Conservation (phyloP, 2,797 vertebrate genomes). For the Myotis vivesi region DNA sequence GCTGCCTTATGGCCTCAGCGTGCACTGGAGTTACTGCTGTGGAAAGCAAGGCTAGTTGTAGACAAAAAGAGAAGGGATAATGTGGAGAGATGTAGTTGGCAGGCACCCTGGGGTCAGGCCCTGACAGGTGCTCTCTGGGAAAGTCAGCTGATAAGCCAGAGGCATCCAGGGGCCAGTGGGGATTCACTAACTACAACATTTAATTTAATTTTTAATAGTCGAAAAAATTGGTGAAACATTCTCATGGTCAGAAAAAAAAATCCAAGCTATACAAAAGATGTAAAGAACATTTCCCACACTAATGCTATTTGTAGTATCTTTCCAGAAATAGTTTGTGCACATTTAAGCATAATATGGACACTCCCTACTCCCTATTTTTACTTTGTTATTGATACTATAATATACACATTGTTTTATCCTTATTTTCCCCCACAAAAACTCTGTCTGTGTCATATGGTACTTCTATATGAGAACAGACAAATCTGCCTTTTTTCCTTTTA, state of each 20-base stretch:
- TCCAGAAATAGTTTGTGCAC: not conserved
- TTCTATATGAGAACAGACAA: not conserved
- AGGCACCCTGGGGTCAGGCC: not conserved
- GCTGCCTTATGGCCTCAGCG: not conserved
- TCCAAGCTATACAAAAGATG: not conserved
- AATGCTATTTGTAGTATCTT: not conserved
- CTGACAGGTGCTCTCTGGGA: not conserved
- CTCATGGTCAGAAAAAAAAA: not conserved
- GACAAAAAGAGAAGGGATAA: not conserved
- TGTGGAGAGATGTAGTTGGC: not conserved
- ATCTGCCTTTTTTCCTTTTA: too few relatives aligned
- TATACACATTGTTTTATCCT: not conserved
- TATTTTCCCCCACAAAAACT: not conserved
- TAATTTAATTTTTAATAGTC: not conserved
- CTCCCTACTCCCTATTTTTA: not conserved
- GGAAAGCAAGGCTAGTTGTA: not conserved
- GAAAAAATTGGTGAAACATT: not conserved
- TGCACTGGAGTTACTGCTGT: not conserved
- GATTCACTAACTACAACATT: not conserved
- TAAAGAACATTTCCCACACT: not conserved
- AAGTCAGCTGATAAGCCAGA: not conserved
- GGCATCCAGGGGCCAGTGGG: not conserved
- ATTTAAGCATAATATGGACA: not conserved
- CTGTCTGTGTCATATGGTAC: not conserved
- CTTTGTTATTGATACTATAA: not conserved